These are phyloP conservation scores for Ceriagrion tenellum DNA, from an alignment of 2,888 invertebrate species.

Conservation along the genomic window DNA sequence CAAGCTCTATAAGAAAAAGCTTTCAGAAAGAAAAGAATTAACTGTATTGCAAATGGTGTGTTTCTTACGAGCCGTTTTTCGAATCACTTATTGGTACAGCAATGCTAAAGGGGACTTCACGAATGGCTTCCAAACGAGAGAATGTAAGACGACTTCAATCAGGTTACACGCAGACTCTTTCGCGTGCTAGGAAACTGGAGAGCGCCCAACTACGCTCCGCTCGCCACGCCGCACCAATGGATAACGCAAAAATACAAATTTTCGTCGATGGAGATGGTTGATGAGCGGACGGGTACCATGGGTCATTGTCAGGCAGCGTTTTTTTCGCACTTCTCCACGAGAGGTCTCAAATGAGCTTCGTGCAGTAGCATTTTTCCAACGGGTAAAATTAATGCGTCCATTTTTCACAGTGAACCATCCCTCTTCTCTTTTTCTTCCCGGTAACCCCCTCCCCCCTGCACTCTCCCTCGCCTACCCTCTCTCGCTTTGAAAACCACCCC, in stretches of 20 bases:
- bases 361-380: slow-evolving; percentile 66
- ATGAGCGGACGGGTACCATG: slow-evolving; percentile 15
- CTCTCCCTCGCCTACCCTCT: not conserved
- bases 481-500: not conserved
- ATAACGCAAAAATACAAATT: slow-evolving; percentile 9
- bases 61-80: not conserved
- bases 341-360: slow-evolving; percentile 61
- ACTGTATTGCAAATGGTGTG: no score
- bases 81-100: not conserved
- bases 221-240: not conserved
- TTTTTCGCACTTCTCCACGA: slow-evolving; percentile 39
- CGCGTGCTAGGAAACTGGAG: not conserved
- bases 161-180: not conserved
- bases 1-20: no score
- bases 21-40: no score
- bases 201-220: not conserved
- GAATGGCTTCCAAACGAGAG: not conserved
- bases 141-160: not conserved
- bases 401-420: slow-evolving; percentile 50
- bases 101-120: not conserved
- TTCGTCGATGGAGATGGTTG: slow-evolving; percentile 14
- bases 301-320: slow-evolving; percentile 11
- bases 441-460: not conserved
- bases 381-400: slow-evolving; percentile 64
- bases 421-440: not conserved